A percentile compares a stretch with the other conserved stretches of the same genome.
Conservation (phyloP, 2,888 invertebrate species). For the Tortrix viridana region DNA sequence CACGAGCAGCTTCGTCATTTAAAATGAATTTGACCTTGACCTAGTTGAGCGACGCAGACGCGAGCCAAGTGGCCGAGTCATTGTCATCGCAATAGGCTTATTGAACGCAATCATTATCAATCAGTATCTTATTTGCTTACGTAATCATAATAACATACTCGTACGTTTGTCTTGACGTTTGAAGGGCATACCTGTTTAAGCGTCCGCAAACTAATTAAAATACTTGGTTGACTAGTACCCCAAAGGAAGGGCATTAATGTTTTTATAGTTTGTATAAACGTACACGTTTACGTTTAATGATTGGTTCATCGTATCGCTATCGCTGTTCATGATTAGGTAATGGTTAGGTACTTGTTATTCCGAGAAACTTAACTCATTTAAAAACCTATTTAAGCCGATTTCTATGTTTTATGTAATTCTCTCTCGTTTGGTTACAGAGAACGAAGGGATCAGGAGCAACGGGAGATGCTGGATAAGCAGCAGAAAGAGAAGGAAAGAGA, state of each 20-base stretch:
- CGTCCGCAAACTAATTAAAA: neutral
- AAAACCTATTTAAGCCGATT: neutral
- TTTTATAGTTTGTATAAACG: too few species aligned
- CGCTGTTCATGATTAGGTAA: too few species aligned
- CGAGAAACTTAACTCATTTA: conserved; percentile 8
- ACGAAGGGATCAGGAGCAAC: conserved; percentile 78
- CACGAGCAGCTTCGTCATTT: conserved; percentile 24
- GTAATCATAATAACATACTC: conserved; percentile 13
- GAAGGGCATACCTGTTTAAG: conserved; percentile 17
- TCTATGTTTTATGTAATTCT: neutral
- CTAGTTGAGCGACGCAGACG: conserved; percentile 23
- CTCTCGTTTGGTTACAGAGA: conserved; percentile 66
- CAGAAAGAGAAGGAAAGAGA: conserved; percentile 87
- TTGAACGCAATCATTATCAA: conserved; percentile 31
- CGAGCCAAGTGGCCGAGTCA: conserved; percentile 35
- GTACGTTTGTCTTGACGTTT: conserved; percentile 11
- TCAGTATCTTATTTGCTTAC: conserved; percentile 30
- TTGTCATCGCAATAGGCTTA: conserved; percentile 30
- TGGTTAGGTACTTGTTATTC: neutral
- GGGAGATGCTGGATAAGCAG: conserved; percentile 87
- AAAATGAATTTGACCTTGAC: conserved; percentile 35
- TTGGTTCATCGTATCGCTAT: too few species aligned
- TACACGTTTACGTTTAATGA: neutral
- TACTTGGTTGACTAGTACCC: neutral
- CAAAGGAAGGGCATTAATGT: too few species aligned